A percentile compares a stretch with the other conserved stretches of the same genome.
These are phyloP conservation scores for Drosophila tanythrix DNA, from an alignment of 2,888 invertebrate genomes.

Conservation along the genomic window DNA sequence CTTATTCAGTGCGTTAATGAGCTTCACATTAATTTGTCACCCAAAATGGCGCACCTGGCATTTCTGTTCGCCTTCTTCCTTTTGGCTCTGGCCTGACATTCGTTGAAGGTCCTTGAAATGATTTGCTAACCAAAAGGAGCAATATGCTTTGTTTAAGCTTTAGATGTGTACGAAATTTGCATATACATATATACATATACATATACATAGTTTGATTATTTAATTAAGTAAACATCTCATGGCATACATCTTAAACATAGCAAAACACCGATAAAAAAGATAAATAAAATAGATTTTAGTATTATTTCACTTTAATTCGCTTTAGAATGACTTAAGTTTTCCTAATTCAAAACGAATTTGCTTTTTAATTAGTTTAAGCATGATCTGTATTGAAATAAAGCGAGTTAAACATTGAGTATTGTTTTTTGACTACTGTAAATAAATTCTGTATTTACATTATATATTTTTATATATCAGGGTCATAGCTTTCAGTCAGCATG, in stretches of 20 bases:
- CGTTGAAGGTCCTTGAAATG: conserved; percentile 62
- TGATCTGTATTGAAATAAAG: background rate
- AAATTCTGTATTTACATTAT: background rate
- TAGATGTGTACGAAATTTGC: background rate
- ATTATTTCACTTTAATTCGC: background rate
- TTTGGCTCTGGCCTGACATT: conserved; percentile 45
- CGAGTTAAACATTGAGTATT: background rate
- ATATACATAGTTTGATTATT: background rate
- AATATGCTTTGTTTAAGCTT: conserved; percentile 12
- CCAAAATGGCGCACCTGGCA: conserved; percentile 73
- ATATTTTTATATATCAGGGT: background rate
- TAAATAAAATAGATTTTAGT: background rate
- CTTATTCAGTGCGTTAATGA: conserved; percentile 81
- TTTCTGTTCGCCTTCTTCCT: conserved; percentile 20
- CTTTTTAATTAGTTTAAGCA: background rate
- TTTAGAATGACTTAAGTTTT: too few relatives aligned
- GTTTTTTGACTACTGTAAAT: background rate
- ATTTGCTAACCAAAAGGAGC: conserved; percentile 26
- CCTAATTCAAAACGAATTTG: background rate
- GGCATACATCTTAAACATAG: background rate
- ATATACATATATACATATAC: too few relatives aligned
- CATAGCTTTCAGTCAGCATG: conserved; percentile 2
- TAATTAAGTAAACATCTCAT: background rate
- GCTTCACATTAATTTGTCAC: conserved; percentile 77
- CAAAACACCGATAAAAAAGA: background rate